Evolutionary conservation across 1,140 invertebrate species (phyloP).

Genomic region (Hypsibius dujardini): DNA sequence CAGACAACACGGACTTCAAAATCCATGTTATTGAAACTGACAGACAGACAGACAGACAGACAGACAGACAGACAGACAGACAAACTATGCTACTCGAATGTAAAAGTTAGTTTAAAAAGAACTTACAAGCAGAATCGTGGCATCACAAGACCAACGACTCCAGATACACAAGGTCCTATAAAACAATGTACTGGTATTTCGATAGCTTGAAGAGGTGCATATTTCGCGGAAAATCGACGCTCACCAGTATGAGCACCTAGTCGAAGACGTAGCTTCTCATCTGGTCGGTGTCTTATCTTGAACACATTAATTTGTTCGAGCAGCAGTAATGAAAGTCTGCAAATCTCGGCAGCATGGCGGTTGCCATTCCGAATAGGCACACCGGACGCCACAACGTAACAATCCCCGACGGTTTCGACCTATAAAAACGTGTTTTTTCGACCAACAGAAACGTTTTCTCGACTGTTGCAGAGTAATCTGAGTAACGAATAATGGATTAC

Average conservation of each 20-base stretch:
- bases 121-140: constrained; percentile 12
- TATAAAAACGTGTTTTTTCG: neutral
- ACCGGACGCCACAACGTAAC: constrained; percentile 1
- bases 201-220: neutral
- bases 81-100: neutral
- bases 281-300: neutral
- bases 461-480: no score
- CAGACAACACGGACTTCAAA: no score
- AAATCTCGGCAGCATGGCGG: neutral
- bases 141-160: constrained; percentile 11
- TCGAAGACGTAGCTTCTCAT: neutral
- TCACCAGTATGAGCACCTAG: constrained; percentile 10
- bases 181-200: neutral
- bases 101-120: no score
- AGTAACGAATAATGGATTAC: no score
- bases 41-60: no score
- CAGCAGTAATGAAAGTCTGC: neutral
- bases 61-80: neutral
- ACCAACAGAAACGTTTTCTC: no score
- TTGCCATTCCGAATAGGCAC: neutral
- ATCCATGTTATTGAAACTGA: no score
- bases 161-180: neutral
- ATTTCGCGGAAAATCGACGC: neutral
- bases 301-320: constrained; percentile 8
- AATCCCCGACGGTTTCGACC: constrained; percentile 14